Base-by-base conservation (phyloP, 2,113 vertebrate species). In the Lepus americanus region DNA sequence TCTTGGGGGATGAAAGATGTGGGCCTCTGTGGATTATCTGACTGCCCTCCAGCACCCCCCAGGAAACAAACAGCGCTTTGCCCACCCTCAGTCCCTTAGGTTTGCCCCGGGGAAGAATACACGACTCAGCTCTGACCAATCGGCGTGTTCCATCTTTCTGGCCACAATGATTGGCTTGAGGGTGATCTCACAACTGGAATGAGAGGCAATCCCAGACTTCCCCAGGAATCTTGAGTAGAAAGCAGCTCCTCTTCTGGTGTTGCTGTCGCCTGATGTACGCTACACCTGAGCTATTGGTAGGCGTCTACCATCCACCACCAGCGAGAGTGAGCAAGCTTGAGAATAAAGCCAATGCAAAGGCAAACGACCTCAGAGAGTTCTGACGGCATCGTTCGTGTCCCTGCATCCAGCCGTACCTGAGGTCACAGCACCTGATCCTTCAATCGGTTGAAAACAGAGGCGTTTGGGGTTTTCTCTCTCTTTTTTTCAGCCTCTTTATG, bases 371-470 rank as follows among this genome's bases (percentile, higher is more conserved):
- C 31, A 11, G 55, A 51, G 23, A 64, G 36, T 61, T 39, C 77
- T 55, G 36, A 27, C 61, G 31, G 14, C 9, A 36, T 74, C 61
- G 17, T n/a, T 12, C 76, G 69, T 63, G 39, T 31, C 9, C 76
- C 39, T 33, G 17, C 51, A 87, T 87, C 39, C 70, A 90, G 82
- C 87, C 82, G 9, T 55, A 83, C n/a, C 70, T 82, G 76, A 90
- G 22, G 27, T 10, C 53, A 36, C 25, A 44, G 20, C 5, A 70
- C 9, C 29, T 69, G 59, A 59, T 67, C 67, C 61, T 87, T n/a
- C 11, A 27, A 16, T 87, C 76, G 70, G 29, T 81, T 87, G 61
- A 87, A 86, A 25, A 76, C 44, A 72, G 33, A 27, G 7, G 9
- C 20, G 9, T n/a, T 33, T 80, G 20, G 44, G 44, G 44, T 44